A percentile compares a stretch with the other conserved stretches of the same genome.
Conservation (phyloP, 2,888 invertebrate species). For the Melanotus villosus region DNA sequence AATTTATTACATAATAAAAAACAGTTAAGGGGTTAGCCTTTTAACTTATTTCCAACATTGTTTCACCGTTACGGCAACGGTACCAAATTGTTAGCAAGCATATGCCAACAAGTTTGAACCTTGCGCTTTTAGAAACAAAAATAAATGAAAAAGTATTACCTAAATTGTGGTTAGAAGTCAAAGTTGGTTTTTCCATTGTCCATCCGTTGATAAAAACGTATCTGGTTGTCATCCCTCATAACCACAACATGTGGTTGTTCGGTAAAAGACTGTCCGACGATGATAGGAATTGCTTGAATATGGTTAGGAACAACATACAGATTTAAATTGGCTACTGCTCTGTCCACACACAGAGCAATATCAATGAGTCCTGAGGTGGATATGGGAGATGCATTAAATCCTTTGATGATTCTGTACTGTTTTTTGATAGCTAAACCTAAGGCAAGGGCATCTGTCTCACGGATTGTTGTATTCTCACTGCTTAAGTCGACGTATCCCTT, state of each 20-base stretch:
- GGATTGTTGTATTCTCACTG: conserved; percentile 48
- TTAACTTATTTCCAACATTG: background rate
- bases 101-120: background rate
- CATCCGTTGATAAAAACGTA: conserved; percentile 36
- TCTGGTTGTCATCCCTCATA: conserved; percentile 27
- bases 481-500: conserved; percentile 48
- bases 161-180: conserved; percentile 38
- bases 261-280: conserved; percentile 47
- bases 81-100: conserved; percentile 4
- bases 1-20: background rate
- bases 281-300: conserved; percentile 50
- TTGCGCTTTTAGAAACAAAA: conserved; percentile 13
- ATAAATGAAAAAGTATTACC: conserved; percentile 36
- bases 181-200: conserved; percentile 39
- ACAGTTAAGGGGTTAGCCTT: conserved; percentile 17
- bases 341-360: conserved; percentile 47
- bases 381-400: conserved; percentile 44
- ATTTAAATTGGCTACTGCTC: conserved; percentile 44
- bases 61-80: background rate
- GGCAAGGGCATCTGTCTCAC: conserved; percentile 47
- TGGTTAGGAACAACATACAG: conserved; percentile 51
- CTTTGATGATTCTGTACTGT: conserved; percentile 46
- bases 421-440: conserved; percentile 47
- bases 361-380: conserved; percentile 48
- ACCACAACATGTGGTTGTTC: conserved; percentile 32